These are phyloP conservation scores for Aleadryas rufinucha DNA, from an alignment of 2,113 vertebrate species.

Conservation along the genomic window DNA sequence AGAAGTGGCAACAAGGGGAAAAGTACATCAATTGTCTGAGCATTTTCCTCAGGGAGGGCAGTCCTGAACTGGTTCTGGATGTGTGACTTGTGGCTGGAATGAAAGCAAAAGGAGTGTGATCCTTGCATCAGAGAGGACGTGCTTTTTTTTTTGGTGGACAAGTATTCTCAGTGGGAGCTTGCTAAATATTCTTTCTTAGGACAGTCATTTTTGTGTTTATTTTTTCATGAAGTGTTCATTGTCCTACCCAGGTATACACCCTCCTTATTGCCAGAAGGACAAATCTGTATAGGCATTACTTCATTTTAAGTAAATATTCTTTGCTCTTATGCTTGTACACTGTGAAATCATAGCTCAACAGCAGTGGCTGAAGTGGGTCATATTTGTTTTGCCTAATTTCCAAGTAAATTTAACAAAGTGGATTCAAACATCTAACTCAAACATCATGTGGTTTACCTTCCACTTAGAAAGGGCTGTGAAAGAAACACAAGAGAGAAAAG, in stretches of 20 bases:
- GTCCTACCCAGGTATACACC: neutral
- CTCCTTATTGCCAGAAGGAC: neutral
- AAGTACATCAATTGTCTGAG: neutral
- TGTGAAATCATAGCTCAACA: neutral
- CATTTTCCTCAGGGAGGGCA: neutral
- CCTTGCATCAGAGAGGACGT: neutral
- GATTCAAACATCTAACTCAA: neutral
- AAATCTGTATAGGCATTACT: neutral
- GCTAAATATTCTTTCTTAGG: neutral
- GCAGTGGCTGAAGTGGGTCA: neutral
- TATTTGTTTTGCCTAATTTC: neutral
- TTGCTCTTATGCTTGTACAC: neutral
- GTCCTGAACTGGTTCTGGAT: neutral
- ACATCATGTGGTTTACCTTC: neutral
- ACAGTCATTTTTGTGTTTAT: neutral
- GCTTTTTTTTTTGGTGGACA: neutral
- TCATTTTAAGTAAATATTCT: neutral
- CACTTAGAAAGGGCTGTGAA: neutral
- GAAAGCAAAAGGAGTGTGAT: neutral
- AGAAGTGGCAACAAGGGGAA: too few relatives aligned
- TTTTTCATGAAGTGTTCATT: neutral
- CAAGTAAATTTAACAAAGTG: neutral
- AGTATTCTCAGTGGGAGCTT: neutral
- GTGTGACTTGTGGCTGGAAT: neutral
- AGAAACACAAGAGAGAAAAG: neutral